Conservation (phyloP, 2,113 vertebrate species). For the Choloepus hoffmanni region DNA sequence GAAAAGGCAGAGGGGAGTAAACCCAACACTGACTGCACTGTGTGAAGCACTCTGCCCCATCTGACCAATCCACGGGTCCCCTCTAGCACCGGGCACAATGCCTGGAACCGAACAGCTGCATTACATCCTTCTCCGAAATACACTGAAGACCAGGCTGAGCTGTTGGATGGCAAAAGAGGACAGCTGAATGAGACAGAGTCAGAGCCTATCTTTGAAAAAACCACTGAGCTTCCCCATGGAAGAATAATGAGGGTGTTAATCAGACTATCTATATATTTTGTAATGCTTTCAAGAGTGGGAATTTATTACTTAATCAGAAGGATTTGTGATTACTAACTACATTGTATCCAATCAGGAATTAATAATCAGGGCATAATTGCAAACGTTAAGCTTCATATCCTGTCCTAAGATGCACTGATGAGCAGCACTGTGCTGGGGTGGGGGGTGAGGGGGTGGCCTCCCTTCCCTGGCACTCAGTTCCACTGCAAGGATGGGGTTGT, state of each 20-base stretch:
- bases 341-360: constrained; percentile 23
- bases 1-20: not conserved
- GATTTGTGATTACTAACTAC: constrained; percentile 50
- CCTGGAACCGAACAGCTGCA: not conserved
- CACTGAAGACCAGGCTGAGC: not conserved
- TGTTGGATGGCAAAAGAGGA: not conserved
- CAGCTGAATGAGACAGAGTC: not conserved
- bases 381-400: not conserved
- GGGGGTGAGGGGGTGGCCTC: not conserved
- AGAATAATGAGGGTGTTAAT: not conserved
- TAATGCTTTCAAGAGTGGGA: constrained; percentile 34
- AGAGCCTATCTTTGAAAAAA: not conserved
- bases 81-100: not conserved
- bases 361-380: not conserved
- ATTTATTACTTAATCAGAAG: constrained; percentile 68
- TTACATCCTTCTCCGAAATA: not conserved
- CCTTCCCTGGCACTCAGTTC: not conserved
- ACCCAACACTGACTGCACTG: not conserved
- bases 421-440: not conserved
- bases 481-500: not conserved
- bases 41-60: not conserved
- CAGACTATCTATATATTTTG: not conserved
- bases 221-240: not conserved
- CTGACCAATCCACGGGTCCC: not conserved
- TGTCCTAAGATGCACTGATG: not conserved